Base-by-base conservation (phyloP, 2,113 vertebrate genomes). In the Maccullochella peelii region DNA sequence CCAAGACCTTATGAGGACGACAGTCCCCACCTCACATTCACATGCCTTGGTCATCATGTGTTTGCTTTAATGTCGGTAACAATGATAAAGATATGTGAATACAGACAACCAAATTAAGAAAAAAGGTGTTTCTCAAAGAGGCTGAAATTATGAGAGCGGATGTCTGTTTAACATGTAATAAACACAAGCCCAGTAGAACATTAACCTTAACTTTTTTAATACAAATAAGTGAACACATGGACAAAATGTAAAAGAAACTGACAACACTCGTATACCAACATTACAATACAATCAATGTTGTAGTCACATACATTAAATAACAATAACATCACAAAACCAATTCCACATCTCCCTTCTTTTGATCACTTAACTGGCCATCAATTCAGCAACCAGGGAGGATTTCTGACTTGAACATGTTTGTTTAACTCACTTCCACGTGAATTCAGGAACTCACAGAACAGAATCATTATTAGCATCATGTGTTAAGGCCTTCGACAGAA, bases 271-370 rank as follows among this genome's bases (percentile, higher is more conserved):
- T 75, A n/a, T 62, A 82, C 58, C 59, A 83, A 90, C 77, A 63
- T 59, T 59, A 86, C 86, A 87, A 58, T 78, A 85, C 73, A 85
- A 88, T 77, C 72, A 82, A 76, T 30, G 42, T 25, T 75, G 33
- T 63, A 85, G n/a, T 85, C 61, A 86, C 78, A 77, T n/a, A 87
- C 70, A 63, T 88, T 87, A 83, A 88, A 86, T 79, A 89, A 78
- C 67, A 88, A 65, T 62, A 71, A 86, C 27, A 40, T 77, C 47
- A 71, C 71, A 84, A 78, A 73, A 66, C 63, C 25, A 68, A 54
- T 4, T 55, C 42, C 68, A 63, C 54, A 30, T 61, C 77, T 86
- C 62, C 82, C 62, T 85, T 86, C n/a, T 71, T 65, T 42, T 76
- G 25, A 71, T 77, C 20, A n/a, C 54, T 25, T 16, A 44, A 50